Base-by-base conservation (phyloP, 64 coral and sea anemone genomes). In the Porites lutea region DNA sequence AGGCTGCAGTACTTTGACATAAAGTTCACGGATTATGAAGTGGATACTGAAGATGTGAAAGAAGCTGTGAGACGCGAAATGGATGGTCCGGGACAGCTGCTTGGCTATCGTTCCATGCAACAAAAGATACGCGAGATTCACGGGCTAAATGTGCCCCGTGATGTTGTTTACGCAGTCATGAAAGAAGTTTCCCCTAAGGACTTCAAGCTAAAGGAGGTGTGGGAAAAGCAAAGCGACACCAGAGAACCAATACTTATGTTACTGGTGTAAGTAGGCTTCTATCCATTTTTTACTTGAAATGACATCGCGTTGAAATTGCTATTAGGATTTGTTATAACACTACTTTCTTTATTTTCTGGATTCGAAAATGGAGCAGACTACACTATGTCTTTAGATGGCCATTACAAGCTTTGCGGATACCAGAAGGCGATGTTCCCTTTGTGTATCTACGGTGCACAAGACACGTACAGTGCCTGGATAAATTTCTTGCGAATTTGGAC, bases 311-410 rank as follows among this genome's bases (percentile, higher is more conserved):
- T 79, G 77, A 79, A 79, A 79, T 79, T 79, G 77, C 77, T 79
- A 79, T 79, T 79, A 79, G 77, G 77, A 79, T 37, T 51, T 49
- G 77, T 79, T 79, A 79, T 79, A 79, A 79, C 77, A 79, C 77
- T 79, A 51, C 52, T 79, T 79, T 79, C 77, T 79, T 79, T 79
- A 79, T 79, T 79, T 79, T 79, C 77, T 79, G 77, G 77, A 79
- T 79, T 79, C 59, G 51, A 59, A 59, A 59, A n/a, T n/a, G 83
- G 83, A 52, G 15, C 83, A 52, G 48, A 86, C 22, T 47, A 14
- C 52, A 86, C 83, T 5, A 72, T 87, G 83, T 87, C 83, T 54
- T 67, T 87, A 43, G 83, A 87, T 87, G 83, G 65, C 6, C 65
- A 87, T 52, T 65, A 87, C 83, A 87, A 87, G 71, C 65, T 87